These are phyloP conservation scores for Apaloderma vittatum DNA, from an alignment of 2,113 vertebrate genomes.

Conservation along the genomic window DNA sequence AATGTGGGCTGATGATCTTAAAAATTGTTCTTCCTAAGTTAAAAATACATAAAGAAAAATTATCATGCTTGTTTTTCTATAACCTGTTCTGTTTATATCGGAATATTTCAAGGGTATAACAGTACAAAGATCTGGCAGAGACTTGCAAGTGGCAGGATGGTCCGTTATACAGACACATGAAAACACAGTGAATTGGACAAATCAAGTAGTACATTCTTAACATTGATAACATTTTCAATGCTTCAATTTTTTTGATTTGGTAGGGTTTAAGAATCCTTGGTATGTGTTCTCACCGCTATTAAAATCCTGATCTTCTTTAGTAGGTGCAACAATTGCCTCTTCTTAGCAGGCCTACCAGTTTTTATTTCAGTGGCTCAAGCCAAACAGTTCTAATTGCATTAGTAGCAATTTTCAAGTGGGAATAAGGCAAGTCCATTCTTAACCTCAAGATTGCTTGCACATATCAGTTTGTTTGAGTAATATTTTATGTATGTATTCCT, in stretches of 20 bases:
- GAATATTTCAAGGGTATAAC: not conserved
- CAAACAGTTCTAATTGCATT: not conserved
- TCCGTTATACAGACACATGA: not conserved
- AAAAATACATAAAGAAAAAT: not conserved
- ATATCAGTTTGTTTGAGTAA: not conserved
- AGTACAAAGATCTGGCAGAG: not conserved
- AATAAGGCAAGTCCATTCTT: not conserved
- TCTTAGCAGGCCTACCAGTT: not conserved
- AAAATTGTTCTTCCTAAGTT: not conserved
- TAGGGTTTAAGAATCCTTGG: not conserved
- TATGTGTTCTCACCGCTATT: not conserved
- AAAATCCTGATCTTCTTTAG: not conserved
- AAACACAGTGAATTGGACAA: not conserved
- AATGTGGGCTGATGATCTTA: not conserved
- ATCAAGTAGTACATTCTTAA: not conserved
- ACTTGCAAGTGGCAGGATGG: not conserved
- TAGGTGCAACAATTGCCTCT: not conserved
- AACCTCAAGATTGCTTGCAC: not conserved
- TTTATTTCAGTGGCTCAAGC: not conserved
- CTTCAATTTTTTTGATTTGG: not conserved
- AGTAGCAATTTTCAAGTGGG: not conserved
- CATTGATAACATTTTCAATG: not conserved
- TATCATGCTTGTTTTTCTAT: not conserved
- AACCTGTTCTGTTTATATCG: not conserved
- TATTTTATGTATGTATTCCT: accelerated